Evolutionary conservation across 1,140 invertebrate genomes (phyloP), one percentile per base, ranked within the genome.

Genomic region (Trachymyrmex cornetzi): DNA sequence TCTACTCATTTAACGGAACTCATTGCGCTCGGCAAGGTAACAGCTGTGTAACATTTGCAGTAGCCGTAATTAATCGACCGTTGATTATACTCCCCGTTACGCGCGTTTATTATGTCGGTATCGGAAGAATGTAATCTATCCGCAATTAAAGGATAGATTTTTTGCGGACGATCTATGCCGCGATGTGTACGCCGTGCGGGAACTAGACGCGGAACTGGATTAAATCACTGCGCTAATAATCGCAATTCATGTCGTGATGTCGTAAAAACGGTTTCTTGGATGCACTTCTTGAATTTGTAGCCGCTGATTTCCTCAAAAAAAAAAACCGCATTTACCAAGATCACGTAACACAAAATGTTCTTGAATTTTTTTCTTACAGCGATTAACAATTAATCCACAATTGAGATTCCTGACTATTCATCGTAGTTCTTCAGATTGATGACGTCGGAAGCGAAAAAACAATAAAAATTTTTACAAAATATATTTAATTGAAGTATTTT

Each of bases 341-440:
- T 19, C 11, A 22, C 22, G 14, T 61, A 81, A 55, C 12, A 44
- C 14, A 4, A 38, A 50, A 53, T 84, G 27, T 86, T 80, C 55
- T 89, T 81, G 84, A 86, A 81, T 69, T 89, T 86, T 86, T 55
- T 59, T 71, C 24, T 75, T 85, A 44, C 22, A 30, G 53, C 30
- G 11, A 30, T 69, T 12, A 3, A 53, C 14, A 27, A 72, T 72
- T n/a, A 72, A 86, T 69, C 24, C 24, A 53, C 24, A 50, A 66
- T 64, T 74, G 9, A 44, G 38, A 0, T 9, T 11, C 9, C 38
- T 44, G 38, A 12, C 9, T 9, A 44, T 11, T 44, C 11, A 44
- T 12, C 38, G 38, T 44, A 44, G 9, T 2, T 44, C 11, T 44
- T 44, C 38, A 44, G 11, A 44, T 44, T 44, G 9, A 44, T 44